Evolutionary conservation across 2,113 vertebrate genomes (phyloP).

Genomic region (Forbesichthys papilliferus): DNA sequence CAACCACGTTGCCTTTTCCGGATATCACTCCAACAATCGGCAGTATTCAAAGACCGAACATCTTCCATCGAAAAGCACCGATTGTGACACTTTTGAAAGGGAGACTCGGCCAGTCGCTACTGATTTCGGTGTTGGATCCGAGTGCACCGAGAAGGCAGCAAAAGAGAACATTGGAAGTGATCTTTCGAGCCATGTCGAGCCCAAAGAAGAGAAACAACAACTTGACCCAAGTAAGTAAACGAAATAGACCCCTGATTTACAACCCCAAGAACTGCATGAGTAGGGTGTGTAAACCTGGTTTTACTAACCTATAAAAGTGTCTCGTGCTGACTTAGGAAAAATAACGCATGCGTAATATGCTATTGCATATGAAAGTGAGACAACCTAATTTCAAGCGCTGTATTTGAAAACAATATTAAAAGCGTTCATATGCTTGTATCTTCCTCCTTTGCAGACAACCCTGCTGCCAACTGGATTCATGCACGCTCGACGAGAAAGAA

Average conservation of each 20-base stretch:
- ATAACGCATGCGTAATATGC: slow-evolving; percentile 81
- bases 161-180: slow-evolving; percentile 81
- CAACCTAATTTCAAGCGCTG: slow-evolving; percentile 23
- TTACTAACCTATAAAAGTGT: slow-evolving; percentile 99
- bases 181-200: slow-evolving; percentile 85
- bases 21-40: slow-evolving; percentile 83
- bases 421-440: slow-evolving; percentile 12
- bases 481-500: slow-evolving; percentile 97
- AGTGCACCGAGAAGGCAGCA: slow-evolving; percentile 81
- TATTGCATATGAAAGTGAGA: slow-evolving; percentile 18
- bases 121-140: slow-evolving; percentile 81
- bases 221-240: slow-evolving; percentile 99
- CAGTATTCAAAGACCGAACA: slow-evolving; percentile 88
- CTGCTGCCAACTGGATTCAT: slow-evolving; percentile 98
- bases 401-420: slow-evolving; percentile 10
- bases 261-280: slow-evolving; percentile 88
- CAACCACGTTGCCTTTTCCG: slow-evolving; percentile 79
- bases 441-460: slow-evolving; percentile 85
- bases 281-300: slow-evolving; percentile 95
- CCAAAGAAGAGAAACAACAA: slow-evolving; percentile 96
- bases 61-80: slow-evolving; percentile 80
- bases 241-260: slow-evolving; percentile 95
- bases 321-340: slow-evolving; percentile 81
- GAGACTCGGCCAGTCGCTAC: slow-evolving; percentile 78
- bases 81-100: slow-evolving; percentile 81